A percentile compares a stretch with the other conserved stretches of the same genome.
These are phyloP conservation scores for Sebastiscus tertius DNA, from an alignment of 2,797 vertebrate genomes.

Conservation along the genomic window DNA sequence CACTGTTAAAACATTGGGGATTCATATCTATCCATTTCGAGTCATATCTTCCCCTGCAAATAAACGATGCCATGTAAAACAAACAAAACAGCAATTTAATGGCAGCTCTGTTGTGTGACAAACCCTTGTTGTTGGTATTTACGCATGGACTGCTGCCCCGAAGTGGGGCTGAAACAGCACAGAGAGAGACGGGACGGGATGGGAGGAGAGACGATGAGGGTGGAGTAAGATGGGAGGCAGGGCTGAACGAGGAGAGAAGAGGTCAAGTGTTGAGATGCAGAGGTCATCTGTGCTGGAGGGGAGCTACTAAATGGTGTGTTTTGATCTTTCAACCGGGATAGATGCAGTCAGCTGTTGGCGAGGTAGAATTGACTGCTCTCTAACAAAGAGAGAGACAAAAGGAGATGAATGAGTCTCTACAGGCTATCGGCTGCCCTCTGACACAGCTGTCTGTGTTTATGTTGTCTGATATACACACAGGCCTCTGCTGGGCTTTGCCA, in stretches of 20 bases:
- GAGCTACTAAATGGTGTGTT: slow-evolving; percentile 71
- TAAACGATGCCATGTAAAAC: slow-evolving; percentile 46
- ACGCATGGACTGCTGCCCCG: slow-evolving; percentile 61
- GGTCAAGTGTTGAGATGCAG: slow-evolving; percentile 67
- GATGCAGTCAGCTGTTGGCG: slow-evolving; percentile 47
- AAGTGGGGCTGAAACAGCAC: slow-evolving; percentile 34
- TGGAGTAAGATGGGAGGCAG: slow-evolving; percentile 17
- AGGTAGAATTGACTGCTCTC: slow-evolving; percentile 39
- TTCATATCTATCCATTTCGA: slow-evolving; percentile 24
- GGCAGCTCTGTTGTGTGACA: slow-evolving; percentile 65
- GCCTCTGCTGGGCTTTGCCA: slow-evolving; percentile 35
- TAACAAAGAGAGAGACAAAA: slow-evolving; percentile 67
- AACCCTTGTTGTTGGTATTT: slow-evolving; percentile 77
- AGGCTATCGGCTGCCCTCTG: slow-evolving; percentile 71
- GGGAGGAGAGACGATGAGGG: slow-evolving; percentile 21
- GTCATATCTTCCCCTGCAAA: slow-evolving; percentile 31
- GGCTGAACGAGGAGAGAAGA: slow-evolving; percentile 40
- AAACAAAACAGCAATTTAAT: slow-evolving; percentile 58
- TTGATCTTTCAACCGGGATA: slow-evolving; percentile 64
- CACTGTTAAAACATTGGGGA: slow-evolving; percentile 29
- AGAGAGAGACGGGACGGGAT: background rate
- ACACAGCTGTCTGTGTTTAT: slow-evolving; percentile 69
- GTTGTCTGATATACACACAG: slow-evolving; percentile 63
- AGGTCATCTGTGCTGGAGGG: slow-evolving; percentile 62
- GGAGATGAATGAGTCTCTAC: slow-evolving; percentile 71